Evolutionary conservation across 2,113 vertebrate species (phyloP).

Genomic region (Chloropsis cyanopogon): DNA sequence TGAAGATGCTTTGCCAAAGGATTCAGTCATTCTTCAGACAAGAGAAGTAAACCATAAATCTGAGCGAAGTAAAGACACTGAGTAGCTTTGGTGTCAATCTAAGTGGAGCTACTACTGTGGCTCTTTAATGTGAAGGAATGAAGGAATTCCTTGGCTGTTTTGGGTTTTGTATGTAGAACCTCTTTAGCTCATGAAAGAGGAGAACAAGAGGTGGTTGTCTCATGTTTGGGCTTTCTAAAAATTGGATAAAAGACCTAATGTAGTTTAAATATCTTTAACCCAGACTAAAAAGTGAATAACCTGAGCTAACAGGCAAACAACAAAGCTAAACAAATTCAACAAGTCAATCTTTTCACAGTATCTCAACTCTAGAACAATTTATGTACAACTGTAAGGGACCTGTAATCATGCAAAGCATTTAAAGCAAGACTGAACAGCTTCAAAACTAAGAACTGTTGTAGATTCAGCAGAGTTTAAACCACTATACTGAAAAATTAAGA

Average conservation of each 20-base stretch:
- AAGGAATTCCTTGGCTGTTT: background rate
- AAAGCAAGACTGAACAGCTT: background rate
- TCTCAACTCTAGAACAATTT: background rate
- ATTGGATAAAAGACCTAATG: background rate
- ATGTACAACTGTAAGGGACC: background rate
- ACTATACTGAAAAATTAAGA: background rate
- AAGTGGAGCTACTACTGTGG: background rate
- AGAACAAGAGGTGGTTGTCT: background rate
- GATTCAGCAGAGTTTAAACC: background rate
- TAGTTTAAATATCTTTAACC: background rate
- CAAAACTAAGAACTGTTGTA: background rate
- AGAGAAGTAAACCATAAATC: background rate
- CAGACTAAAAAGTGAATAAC: background rate
- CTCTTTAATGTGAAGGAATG: background rate
- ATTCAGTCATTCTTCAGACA: background rate
- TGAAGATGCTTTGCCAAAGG: background rate
- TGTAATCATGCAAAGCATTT: background rate
- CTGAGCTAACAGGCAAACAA: background rate
- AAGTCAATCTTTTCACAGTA: background rate
- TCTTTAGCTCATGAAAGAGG: background rate
- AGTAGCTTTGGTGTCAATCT: background rate
- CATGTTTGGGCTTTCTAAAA: background rate
- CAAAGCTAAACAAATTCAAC: background rate
- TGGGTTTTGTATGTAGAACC: background rate
- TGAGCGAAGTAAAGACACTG: background rate